Evolutionary conservation across 1,140 invertebrate species (phyloP).

Genomic region (Pogonomyrmex californicus): DNA sequence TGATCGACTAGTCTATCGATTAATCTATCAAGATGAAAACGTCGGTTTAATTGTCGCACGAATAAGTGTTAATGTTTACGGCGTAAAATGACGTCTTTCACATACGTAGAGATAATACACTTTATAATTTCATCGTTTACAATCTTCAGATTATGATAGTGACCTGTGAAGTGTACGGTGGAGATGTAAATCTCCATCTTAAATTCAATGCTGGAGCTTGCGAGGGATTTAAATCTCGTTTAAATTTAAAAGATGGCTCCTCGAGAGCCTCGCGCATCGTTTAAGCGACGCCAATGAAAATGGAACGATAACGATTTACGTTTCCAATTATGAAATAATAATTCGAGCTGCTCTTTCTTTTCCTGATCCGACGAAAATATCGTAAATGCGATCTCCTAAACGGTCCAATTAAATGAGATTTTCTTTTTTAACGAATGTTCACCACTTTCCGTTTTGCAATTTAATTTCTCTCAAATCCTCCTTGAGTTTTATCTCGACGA

Average conservation of each 20-base stretch:
- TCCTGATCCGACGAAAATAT: slow-evolving; percentile 15
- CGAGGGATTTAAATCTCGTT: slow-evolving; percentile 60
- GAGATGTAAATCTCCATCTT: slow-evolving; percentile 60
- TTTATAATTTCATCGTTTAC: slow-evolving; percentile 45
- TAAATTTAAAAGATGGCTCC: slow-evolving; percentile 58
- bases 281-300: slow-evolving; percentile 50
- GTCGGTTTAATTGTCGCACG: neutral
- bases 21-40: neutral
- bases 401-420: slow-evolving; percentile 50
- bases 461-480: slow-evolving; percentile 30
- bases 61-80: neutral
- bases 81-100: neutral
- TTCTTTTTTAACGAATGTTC: neutral
- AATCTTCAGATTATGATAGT: slow-evolving; percentile 32
- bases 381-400: slow-evolving; percentile 30
- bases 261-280: slow-evolving; percentile 28
- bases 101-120: slow-evolving; percentile 1
- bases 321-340: slow-evolving; percentile 63
- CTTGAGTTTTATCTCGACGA: slow-evolving; percentile 13
- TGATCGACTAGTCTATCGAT: slow-evolving; percentile 15
- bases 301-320: slow-evolving; percentile 57
- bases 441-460: neutral
- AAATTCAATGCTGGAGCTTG: slow-evolving; percentile 54
- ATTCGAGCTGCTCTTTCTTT: slow-evolving; percentile 6
- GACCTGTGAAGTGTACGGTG: slow-evolving; percentile 32